These are phyloP conservation scores for Hymenochirus boettgeri DNA, from an alignment of 2,113 vertebrate genomes.

Conservation along the genomic window DNA sequence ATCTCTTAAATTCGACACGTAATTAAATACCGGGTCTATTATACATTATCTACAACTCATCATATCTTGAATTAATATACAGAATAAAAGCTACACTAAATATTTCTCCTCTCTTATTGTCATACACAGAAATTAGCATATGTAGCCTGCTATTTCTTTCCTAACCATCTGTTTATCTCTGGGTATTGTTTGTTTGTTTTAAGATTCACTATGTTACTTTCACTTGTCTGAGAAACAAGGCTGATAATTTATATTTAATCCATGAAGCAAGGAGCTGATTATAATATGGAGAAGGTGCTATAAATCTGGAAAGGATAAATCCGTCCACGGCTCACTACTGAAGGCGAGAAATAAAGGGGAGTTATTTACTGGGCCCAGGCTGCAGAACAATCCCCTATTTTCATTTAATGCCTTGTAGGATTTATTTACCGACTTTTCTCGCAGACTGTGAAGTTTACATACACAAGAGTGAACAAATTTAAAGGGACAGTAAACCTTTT, in stretches of 20 bases:
- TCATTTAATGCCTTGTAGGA: conserved; percentile 10
- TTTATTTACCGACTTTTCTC: conserved; percentile 16
- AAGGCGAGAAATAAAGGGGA: conserved; percentile 21
- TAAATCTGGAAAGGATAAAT: conserved; percentile 30
- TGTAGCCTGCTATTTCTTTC: conserved; percentile 24
- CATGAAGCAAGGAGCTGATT: conserved; percentile 37
- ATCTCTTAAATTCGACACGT: conserved; percentile 16
- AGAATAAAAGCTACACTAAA: conserved; percentile 25
- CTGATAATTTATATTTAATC: conserved; percentile 38
- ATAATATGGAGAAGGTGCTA: conserved; percentile 33
- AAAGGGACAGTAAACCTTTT: too few species aligned
- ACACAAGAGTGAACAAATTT: neutral
- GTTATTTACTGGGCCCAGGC: conserved; percentile 11
- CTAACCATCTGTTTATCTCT: conserved; percentile 40
- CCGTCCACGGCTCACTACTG: conserved; percentile 6
- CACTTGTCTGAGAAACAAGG: conserved; percentile 36
- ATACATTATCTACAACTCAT: conserved; percentile 29
- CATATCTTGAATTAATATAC: conserved; percentile 32
- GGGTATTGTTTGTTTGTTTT: conserved; percentile 41
- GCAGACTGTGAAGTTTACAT: neutral
- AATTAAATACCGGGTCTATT: conserved; percentile 25
- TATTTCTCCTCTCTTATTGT: conserved; percentile 32
- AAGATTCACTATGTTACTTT: conserved; percentile 38
- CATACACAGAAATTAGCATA: conserved; percentile 40
- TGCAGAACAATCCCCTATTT: conserved; percentile 12